Evolutionary conservation across 1,140 invertebrate genomes (phyloP), one percentile per base, ranked within the genome.

Genomic region (Acromyrmex charruanus): DNA sequence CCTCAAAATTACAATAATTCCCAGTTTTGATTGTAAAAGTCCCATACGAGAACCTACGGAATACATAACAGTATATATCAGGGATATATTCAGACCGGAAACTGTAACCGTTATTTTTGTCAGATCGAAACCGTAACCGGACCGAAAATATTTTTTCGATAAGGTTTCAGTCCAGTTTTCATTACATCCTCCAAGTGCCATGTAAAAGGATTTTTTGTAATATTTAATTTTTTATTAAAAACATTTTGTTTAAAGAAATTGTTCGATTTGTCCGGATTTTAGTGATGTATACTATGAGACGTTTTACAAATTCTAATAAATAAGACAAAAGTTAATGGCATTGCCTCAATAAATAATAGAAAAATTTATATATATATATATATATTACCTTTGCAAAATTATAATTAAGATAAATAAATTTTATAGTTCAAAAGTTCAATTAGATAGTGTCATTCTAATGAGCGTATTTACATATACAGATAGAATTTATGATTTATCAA

Each of bases 1-100:
- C 0, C 69, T 82, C 4, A 94, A n/a, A 3, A 93, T 72, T 18
- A 91, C 77, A 0, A 91, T 77, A 0, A 94, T 18, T 10, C 90
- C 93, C 0, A 93, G 35, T 87, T 94, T 94, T 0, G 79, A 51
- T 89, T 93, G 91, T 3, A 94, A 81, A 35, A 91, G 86, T 80
- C 92, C 93, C 59, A 94, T 87, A 44, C 93, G 88, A 18, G 74
- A 55, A 35, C 91, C 91, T 91, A 21, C 58, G 59, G 55, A 3
- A 80, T 35, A 2, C 21, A 21, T 49, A 49, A 61, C 1, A 35
- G 2, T 44, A 58, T 39, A 35, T 31, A 31, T 31, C 28, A 31
- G 28, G 28, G 28, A 31, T 21, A 21, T 21, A 21, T 3, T 31
- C 28, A 31, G 28, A 31, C 28, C 28, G 28, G 3, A 31, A 31